phyloP scores from a whole-genome alignment of 1,140 invertebrate genomes.

The Rhopalosiphum padi region DNA sequence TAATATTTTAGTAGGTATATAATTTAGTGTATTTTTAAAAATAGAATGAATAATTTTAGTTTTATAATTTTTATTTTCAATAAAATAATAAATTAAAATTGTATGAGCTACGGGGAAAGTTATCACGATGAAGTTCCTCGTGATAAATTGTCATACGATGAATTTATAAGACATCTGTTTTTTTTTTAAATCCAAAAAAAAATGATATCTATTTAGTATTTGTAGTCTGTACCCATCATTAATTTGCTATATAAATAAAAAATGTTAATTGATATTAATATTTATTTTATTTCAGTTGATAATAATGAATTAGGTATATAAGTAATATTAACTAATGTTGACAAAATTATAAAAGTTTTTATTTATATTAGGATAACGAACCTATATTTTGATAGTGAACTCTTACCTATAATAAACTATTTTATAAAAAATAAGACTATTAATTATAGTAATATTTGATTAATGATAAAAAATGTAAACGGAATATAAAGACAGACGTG shows the following conservation, averaged over 20 bases:
- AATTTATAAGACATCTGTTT: neutral
- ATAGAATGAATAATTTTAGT: neutral
- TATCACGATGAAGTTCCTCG: neutral
- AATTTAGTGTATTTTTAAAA: no score
- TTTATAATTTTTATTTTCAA: neutral
- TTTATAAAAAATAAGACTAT: neutral
- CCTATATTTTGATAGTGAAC: neutral
- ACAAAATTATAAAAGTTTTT: neutral
- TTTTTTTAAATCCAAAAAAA: neutral
- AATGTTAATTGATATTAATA: neutral
- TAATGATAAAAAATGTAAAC: neutral
- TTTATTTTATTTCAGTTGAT: neutral
- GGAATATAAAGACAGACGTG: neutral
- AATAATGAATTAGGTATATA: neutral
- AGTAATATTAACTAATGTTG: neutral
- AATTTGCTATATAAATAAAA: neutral
- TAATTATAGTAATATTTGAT: neutral
- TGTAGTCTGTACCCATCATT: neutral
- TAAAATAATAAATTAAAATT: constrained; percentile 1
- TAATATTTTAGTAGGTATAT: no score
- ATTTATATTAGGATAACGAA: neutral
- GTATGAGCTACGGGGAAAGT: neutral
- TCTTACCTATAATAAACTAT: neutral
- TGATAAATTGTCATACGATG: neutral
- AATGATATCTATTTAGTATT: neutral